Percentiles rank a stretch among this genome's conserved stretches.
phyloP scores from a whole-genome alignment of 2,113 vertebrate genomes.

The Cyprinodon tularosa region DNA sequence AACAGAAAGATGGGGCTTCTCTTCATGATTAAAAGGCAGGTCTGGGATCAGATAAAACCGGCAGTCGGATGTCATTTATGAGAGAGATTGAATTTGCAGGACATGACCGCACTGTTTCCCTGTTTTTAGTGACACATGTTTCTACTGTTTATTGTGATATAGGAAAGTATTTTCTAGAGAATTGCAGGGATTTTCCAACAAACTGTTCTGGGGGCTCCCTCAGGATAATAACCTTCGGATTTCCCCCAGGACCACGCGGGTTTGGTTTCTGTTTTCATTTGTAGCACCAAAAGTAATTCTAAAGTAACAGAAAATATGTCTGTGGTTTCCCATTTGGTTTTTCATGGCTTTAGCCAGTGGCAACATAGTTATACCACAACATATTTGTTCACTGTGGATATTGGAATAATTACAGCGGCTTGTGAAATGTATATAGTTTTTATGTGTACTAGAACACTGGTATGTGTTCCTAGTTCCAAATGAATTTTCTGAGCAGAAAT shows the following conservation, averaged over 20 bases:
- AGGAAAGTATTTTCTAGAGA: background rate
- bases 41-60: slow-evolving; percentile 30
- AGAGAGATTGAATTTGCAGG: slow-evolving; percentile 18
- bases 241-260: background rate
- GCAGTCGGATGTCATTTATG: slow-evolving; percentile 7
- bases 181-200: background rate
- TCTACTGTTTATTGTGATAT: background rate
- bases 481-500: background rate
- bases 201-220: background rate
- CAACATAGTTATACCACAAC: background rate
- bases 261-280: background rate
- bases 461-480: background rate
- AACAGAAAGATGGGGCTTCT: slow-evolving; percentile 23
- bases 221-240: background rate
- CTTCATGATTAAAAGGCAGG: slow-evolving; percentile 17
- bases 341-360: background rate
- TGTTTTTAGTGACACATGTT: background rate
- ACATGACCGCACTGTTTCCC: slow-evolving; percentile 3
- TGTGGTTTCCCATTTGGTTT: background rate
- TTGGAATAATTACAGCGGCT: background rate
- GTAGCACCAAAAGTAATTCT: background rate
- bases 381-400: background rate
- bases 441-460: background rate
- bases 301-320: background rate
- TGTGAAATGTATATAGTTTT: background rate